Base-by-base conservation (phyloP, 2,113 vertebrate species). In the Alethe diademata region DNA sequence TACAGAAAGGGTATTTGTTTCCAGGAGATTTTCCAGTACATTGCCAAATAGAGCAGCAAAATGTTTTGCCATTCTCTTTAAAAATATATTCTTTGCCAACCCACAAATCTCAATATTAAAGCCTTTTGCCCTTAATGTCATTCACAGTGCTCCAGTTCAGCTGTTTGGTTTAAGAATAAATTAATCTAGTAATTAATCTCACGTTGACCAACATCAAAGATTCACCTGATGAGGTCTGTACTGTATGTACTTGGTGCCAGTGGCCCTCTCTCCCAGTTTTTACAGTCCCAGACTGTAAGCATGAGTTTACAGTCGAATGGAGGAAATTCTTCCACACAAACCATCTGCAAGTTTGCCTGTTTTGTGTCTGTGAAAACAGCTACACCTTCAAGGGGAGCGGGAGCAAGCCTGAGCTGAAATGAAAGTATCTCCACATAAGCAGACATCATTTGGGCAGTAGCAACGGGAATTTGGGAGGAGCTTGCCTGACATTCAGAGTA, bases 381-480 rank as follows among this genome's bases (percentile, higher is more conserved):
- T 47, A 12, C 14, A 56, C 23, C 35, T 70, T 31, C 47, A 60
- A 76, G 18, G 23, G 19, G 23, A 73, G 9, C 31, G 6, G 20
- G 45, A 90, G 24, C 51, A 65, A 29, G 19, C 26, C 26, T 58
- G 33, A 87, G 54, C 26, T 64, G 53, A 36, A 60, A 42, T 29
- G 35, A 61, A 86, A 88, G 48, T 35, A 65, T 12, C 23, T 73
- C 51, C 64, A 22, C 15, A 2, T 17, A 5, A 29, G 54, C 43
- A 80, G 29, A 28, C 10, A 42, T 60, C 8, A 5, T 61, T 42
- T 65, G 24, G 9, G 24, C 26, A 60, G 19, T 8, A 51, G 31
- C 5, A 11, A 7, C n/a, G 35, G 40, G 25, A 72, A 56, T 0
- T 0, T 4, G 4, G 26, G 29, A 72, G 45, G 17, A 25, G 4